Conservation (phyloP, 1,140 invertebrate species). For the Artemia franciscana region DNA sequence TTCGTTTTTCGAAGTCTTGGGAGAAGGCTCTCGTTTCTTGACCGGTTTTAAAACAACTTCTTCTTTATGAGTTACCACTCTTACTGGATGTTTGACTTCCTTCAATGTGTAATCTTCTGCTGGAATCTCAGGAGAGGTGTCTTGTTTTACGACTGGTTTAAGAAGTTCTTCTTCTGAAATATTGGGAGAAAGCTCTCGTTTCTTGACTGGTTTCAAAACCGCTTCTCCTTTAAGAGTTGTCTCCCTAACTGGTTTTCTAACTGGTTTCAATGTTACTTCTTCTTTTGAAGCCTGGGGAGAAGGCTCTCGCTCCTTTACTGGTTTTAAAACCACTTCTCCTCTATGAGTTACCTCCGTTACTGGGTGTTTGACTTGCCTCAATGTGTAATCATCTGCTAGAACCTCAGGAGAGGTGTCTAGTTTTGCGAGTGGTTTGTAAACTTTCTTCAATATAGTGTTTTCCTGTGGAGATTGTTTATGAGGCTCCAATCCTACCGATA, state of each 20-base stretch:
- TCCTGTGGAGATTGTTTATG: not conserved
- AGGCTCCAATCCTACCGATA: not conserved
- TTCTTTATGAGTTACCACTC: no score
- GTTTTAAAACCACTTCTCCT: not conserved
- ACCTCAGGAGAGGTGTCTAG: not conserved
- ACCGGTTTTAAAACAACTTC: constrained; percentile 6
- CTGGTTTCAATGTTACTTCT: constrained; percentile 10
- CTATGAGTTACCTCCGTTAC: not conserved
- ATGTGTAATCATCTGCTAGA: not conserved
- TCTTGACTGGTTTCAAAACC: constrained; percentile 7
- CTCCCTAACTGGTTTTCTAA: no score
- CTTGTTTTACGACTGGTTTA: constrained; percentile 6
- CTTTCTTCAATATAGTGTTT: not conserved
- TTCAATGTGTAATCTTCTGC: constrained; percentile 12
- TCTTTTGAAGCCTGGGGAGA: constrained; percentile 10
- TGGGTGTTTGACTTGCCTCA: not conserved
- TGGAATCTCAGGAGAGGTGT: constrained; percentile 1
- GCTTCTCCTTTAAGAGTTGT: constrained; percentile 16
- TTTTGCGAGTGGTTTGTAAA: not conserved
- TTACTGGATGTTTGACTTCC: no score
- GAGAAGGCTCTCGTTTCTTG: constrained; percentile 1
- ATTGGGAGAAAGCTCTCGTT: not conserved
- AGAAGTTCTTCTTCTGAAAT: constrained; percentile 13
- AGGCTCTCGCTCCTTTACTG: not conserved
- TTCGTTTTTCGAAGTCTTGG: constrained; percentile 12